A percentile compares a stretch with the other conserved stretches of the same genome.
Evolutionary conservation across 1,140 invertebrate species (phyloP).

Genomic region (Zaprionus ornatus): DNA sequence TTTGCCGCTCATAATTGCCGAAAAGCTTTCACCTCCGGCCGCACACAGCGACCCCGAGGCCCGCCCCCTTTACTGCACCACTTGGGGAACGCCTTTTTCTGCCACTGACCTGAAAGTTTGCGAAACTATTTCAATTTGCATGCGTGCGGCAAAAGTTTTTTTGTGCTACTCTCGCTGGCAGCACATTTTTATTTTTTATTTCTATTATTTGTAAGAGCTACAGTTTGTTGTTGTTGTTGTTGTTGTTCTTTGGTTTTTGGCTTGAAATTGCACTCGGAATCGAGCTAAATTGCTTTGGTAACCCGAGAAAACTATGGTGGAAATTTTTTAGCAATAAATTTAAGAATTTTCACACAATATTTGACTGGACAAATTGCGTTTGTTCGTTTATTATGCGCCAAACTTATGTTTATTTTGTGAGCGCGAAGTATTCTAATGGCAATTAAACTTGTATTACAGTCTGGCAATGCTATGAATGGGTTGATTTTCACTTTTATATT

Average conservation of each 20-base stretch:
- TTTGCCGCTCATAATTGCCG: constrained; percentile 30
- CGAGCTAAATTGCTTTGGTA: constrained; percentile 24
- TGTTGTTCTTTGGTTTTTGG: constrained; percentile 4
- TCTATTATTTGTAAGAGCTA: constrained; percentile 15
- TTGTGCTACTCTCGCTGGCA: not conserved
- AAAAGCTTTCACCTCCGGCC: constrained; percentile 13
- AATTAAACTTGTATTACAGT: not conserved
- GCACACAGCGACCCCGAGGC: too few relatives aligned
- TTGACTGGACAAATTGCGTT: not conserved
- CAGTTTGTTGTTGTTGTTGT: not conserved
- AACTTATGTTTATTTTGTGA: not conserved
- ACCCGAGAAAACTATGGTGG: not conserved
- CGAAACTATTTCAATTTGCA: constrained; percentile 48
- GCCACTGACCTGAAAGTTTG: constrained; percentile 27
- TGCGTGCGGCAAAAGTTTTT: constrained; percentile 40
- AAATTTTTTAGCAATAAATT: constrained; percentile 29
- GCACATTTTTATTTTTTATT: not conserved
- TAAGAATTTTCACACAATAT: constrained; percentile 10
- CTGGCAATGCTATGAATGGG: not conserved
- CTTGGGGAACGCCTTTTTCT: not conserved
- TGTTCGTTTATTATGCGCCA: not conserved
- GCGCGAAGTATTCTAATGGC: not conserved
- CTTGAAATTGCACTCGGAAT: constrained; percentile 18
- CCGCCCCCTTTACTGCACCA: not conserved
- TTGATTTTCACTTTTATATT: not conserved